Evolutionary conservation across 53 echinoderm and acorn worm genomes (phyloP).

Genomic region (Astropecten irregularis): DNA sequence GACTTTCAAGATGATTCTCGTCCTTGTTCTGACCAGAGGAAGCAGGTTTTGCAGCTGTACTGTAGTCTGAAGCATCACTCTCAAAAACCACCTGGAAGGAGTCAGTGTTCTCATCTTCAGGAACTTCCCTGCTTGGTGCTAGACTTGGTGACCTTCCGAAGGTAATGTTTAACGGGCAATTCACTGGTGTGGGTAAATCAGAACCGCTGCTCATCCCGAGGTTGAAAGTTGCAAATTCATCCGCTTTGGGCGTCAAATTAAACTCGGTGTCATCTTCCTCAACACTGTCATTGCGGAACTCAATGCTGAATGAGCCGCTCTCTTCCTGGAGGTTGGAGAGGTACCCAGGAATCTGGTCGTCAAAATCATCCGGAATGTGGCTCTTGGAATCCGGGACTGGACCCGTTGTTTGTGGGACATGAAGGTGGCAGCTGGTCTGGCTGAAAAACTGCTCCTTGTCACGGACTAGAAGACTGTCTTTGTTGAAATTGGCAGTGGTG

Average conservation of each 20-base stretch:
- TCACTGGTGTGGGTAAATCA: constrained; percentile 38
- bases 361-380: neutral
- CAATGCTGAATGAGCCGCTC: constrained; percentile 91
- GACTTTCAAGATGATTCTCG: neutral
- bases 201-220: constrained; percentile 1
- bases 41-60: neutral
- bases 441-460: constrained; percentile 71
- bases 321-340: constrained; percentile 53
- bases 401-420: neutral
- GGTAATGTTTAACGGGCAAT: neutral
- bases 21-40: too few species aligned
- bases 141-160: neutral
- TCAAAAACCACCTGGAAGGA: neutral
- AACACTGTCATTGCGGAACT: constrained; percentile 59
- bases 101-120: neutral
- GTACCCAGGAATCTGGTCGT: neutral
- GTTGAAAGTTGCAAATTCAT: neutral
- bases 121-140: neutral
- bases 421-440: constrained; percentile 50
- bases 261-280: neutral
- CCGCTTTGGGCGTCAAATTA: constrained; percentile 21
- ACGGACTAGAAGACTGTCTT: constrained; percentile 86
- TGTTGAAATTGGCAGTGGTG: constrained; percentile 80
- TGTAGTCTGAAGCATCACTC: neutral
- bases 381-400: neutral